Evolutionary conservation across 1,140 invertebrate species (phyloP), one percentile per base, ranked within the genome.

Genomic region (Tetramorium parvispinum): DNA sequence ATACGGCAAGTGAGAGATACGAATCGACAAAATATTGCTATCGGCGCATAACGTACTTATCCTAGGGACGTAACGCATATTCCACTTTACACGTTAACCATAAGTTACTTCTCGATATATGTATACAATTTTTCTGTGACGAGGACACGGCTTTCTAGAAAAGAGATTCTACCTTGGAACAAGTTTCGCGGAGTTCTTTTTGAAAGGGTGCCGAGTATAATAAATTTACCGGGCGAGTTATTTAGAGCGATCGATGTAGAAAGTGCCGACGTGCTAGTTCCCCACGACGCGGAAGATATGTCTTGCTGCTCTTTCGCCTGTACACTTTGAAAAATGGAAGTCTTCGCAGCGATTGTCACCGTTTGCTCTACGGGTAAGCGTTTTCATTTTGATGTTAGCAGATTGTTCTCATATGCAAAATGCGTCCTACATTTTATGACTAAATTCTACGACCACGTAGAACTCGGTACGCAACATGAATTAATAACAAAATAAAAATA

Each of bases 171-270:
- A 78, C 21, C 16, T 21, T 46, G 63, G 53, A 61, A 85, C 81
- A 66, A 75, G 55, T 88, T 63, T 75, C 10, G 49, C 16, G 18
- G 27, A 85, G 65, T 57, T 77, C 49, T 51, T 73, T 77, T 79
- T 57, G 57, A 85, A 57, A 78, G 81, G 55, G 78, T 61, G 51
- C 65, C 53, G 87, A 75, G 81, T 27, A 85, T 85, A 89, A 89
- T 89, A 89, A 89, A 89, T 89, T 85, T 83, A 70, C 88, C 18
- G 21, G 7, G 55, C 3, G 87, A 88, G 73, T 89, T 88, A 89
- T 89, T 78, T 88, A 71, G 77, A 85, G 83, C 86, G 86, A 87
- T 87, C 83, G 87, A 88, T 88, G 87, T 88, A 70, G 83, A 78
- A 85, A 86, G 83, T 88, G 85, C 83, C 63, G 86, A 78, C 70